These are phyloP conservation scores for Euglossa dilemma DNA, from an alignment of 1,140 invertebrate genomes.

Conservation along the genomic window DNA sequence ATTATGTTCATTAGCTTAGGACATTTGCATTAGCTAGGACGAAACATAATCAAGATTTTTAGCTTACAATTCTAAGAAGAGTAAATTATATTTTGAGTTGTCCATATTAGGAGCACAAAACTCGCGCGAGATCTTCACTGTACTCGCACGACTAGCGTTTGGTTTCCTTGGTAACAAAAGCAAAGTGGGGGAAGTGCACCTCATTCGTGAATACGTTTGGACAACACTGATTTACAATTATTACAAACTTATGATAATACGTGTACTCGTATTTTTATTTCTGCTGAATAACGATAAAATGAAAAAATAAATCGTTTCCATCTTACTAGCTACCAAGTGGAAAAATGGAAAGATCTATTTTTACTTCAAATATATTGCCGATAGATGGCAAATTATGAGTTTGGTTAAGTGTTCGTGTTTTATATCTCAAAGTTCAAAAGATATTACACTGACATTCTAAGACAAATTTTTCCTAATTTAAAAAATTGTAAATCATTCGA, in stretches of 20 bases:
- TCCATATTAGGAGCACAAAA: background rate
- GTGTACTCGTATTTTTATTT: conserved; percentile 4
- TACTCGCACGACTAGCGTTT: background rate
- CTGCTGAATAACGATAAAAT: conserved; percentile 57
- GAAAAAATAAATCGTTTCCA: conserved; percentile 73
- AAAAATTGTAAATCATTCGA: background rate
- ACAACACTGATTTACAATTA: conserved; percentile 5
- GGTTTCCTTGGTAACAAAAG: conserved; percentile 7
- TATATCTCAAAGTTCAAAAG: conserved; percentile 8
- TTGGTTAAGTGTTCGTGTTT: background rate
- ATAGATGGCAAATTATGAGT: conserved; percentile 57
- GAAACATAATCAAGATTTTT: background rate
- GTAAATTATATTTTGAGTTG: background rate
- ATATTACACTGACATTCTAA: background rate
- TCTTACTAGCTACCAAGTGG: conserved; percentile 12
- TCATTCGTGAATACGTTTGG: background rate
- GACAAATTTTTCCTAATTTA: background rate
- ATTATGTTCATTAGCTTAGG: too few relatives aligned
- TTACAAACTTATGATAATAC: background rate
- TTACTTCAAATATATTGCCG: conserved; percentile 45
- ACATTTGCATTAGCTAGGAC: background rate
- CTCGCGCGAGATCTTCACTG: background rate
- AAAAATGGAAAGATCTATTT: conserved; percentile 42
- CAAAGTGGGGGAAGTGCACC: conserved; percentile 4
- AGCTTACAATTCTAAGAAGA: background rate